Base-by-base conservation (phyloP, 2,113 vertebrate genomes). In the Willisornis vidua region DNA sequence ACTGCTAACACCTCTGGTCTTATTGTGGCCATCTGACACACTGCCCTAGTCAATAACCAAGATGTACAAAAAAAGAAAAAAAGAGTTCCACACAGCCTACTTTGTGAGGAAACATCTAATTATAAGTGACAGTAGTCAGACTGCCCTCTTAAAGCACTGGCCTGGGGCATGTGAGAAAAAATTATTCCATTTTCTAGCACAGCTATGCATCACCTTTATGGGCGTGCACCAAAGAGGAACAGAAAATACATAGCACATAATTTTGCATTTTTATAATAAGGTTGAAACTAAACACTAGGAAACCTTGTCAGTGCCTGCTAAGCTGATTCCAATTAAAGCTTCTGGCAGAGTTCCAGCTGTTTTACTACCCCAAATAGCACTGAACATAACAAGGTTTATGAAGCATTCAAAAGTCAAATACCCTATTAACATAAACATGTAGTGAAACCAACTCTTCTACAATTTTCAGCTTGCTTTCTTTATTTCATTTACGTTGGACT, bases 401-500 rank as follows among this genome's bases (percentile, higher is more conserved):
- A 98, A 98, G 98, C 98, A 98, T 98, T 98, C 98, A 98, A 97
- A 98, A 98, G 98, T 98, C 98, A 98, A 98, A 98, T 98, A 97
- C 97, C 98, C 97, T 97, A 98, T 98, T 98, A 98, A 98, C 98
- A 98, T 98, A 98, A 98, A 98, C 98, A 98, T 96, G 98, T 94
- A 97, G 97, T 95, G 97, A 98, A 98, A 98, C 97, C 98, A 98
- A 98, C 97, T 98, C 97, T 96, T 97, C 97, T 79, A 97, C 97
- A 97, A 97, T 98, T 98, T 98, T 98, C 96, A 93, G 96, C 97
- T 97, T 97, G 17, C 97, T 96, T 98, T 92, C 97, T 96, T 97
- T 96, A 97, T 97, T 98, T 95, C 97, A 73, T 95, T 97, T 97
- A 72, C 5, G 79, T 95, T 94, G 91, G 96, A 84, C 95, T 98